Evolutionary conservation across 2,797 vertebrate species (phyloP).

Genomic region (Melanotaenia trifasciata): DNA sequence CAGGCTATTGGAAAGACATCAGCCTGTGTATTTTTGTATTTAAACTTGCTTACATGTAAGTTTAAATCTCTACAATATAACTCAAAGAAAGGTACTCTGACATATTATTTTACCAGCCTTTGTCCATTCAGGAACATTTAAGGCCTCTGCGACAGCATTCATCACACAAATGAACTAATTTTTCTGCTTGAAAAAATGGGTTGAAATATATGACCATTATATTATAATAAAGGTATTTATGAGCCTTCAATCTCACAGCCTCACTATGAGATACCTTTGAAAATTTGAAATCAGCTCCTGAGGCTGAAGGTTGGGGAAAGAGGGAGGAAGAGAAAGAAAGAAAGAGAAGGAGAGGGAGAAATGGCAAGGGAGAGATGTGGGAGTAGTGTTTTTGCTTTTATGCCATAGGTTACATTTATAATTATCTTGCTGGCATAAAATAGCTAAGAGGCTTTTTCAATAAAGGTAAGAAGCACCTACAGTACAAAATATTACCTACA

Average conservation of each 20-base stretch:
- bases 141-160: conserved; percentile 68
- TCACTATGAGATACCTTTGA: conserved; percentile 81
- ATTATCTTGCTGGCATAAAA: conserved; percentile 81
- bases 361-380: conserved; percentile 76
- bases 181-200: conserved; percentile 78
- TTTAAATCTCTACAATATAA: conserved; percentile 20
- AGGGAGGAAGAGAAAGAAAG: conserved; percentile 36
- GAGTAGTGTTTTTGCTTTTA: conserved; percentile 80
- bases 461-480: conserved; percentile 79
- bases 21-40: neutral
- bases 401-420: conserved; percentile 82
- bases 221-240: conserved; percentile 86
- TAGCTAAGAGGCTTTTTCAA: conserved; percentile 77
- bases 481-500: conserved; percentile 71
- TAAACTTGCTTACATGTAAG: neutral
- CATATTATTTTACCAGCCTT: conserved; percentile 55
- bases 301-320: conserved; percentile 63
- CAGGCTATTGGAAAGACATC: neutral
- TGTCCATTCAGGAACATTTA: conserved; percentile 70
- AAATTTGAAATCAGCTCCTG: conserved; percentile 79
- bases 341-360: conserved; percentile 47
- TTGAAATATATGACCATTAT: conserved; percentile 79
- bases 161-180: conserved; percentile 78
- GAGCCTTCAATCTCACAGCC: conserved; percentile 79
- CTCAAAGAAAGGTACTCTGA: conserved; percentile 50